Conservation (phyloP, 2,113 vertebrate species). For the Zeus faber region DNA sequence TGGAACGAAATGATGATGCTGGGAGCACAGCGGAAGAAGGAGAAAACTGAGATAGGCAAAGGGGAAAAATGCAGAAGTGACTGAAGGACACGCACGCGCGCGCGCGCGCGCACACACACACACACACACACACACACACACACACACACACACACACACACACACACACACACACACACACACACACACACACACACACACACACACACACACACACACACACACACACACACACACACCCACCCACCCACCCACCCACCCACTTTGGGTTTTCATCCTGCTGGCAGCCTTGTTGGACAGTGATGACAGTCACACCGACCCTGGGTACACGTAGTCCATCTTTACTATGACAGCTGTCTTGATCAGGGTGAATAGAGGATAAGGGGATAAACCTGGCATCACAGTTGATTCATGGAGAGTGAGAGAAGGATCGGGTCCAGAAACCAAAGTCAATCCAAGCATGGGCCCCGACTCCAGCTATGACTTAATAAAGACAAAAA, state of each 20-base stretch:
- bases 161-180: slow-evolving; percentile 4
- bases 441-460: too few relatives aligned
- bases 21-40: neutral
- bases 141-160: slow-evolving; percentile 27
- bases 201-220: slow-evolving; percentile 17
- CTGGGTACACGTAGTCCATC: too few relatives aligned
- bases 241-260: neutral
- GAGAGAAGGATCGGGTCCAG: too few relatives aligned
- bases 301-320: slow-evolving; percentile 24
- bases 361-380: too few relatives aligned
- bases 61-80: slow-evolving; percentile 5
- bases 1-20: neutral
- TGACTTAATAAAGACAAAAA: too few relatives aligned
- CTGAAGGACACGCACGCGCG: slow-evolving; percentile 24
- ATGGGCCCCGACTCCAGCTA: too few relatives aligned
- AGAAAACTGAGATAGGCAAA: neutral
- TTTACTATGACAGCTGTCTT: too few relatives aligned
- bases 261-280: too few relatives aligned
- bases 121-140: slow-evolving; percentile 28
- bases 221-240: neutral
- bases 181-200: slow-evolving; percentile 21
- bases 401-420: too few relatives aligned
- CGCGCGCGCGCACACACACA: slow-evolving; percentile 36
- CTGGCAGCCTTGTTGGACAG: slow-evolving; percentile 1
- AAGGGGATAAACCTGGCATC: too few relatives aligned